These are phyloP conservation scores for Diloba caeruleocephala DNA, from an alignment of 2,888 invertebrate genomes.

Conservation along the genomic window DNA sequence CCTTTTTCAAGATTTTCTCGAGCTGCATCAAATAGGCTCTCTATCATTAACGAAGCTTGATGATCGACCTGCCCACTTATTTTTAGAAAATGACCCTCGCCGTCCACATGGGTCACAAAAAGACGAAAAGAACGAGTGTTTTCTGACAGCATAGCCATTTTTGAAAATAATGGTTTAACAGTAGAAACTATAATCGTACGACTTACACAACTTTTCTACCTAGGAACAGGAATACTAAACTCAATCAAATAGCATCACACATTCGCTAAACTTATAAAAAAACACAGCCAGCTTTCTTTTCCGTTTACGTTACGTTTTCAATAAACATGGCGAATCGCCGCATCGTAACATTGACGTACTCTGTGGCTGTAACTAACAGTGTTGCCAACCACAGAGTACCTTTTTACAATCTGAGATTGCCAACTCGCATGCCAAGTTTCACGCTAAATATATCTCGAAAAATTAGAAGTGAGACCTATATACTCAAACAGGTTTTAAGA, in stretches of 20 bases:
- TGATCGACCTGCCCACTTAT: constrained; percentile 92
- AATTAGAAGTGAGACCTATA: too few species aligned
- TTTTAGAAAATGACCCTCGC: constrained; percentile 91
- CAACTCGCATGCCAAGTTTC: too few species aligned
- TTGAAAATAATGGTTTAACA: constrained; percentile 38
- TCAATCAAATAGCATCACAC: constrained; percentile 60
- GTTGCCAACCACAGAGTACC: too few species aligned
- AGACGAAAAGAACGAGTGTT: constrained; percentile 78
- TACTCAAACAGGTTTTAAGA: too few species aligned
- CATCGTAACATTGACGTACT: constrained; percentile 38
- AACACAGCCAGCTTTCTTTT: constrained; percentile 80
- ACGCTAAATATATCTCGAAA: too few species aligned
- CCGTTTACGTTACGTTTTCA: constrained; percentile 84
- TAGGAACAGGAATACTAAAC: constrained; percentile 48
- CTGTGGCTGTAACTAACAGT: too few species aligned
- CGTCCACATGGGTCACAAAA: constrained; percentile 91
- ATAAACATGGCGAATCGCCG: constrained; percentile 75
- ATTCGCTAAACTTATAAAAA: constrained; percentile 65
- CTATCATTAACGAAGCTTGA: constrained; percentile 87
- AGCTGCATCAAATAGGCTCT: constrained; percentile 81
- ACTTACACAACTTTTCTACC: constrained; percentile 71
- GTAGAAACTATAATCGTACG: constrained; percentile 43
- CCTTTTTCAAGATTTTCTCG: constrained; percentile 81
- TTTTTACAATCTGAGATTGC: too few species aligned
- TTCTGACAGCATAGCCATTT: constrained; percentile 78